Base-by-base conservation (phyloP, 1,140 invertebrate genomes). In the Hirudo medicinalis region DNA sequence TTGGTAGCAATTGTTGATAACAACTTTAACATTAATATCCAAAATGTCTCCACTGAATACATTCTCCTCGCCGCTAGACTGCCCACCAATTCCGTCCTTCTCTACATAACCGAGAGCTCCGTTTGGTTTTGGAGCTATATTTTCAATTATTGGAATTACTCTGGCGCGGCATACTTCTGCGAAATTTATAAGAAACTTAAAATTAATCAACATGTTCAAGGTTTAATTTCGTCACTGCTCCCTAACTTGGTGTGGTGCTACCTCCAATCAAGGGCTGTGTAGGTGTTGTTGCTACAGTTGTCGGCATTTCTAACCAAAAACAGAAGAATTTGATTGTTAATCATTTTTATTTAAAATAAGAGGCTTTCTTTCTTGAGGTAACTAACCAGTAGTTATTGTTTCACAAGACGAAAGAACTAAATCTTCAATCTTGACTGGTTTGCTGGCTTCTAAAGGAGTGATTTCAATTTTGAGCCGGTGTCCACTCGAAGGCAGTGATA, bases 41-140 rank as follows among this genome's bases (percentile, higher is more conserved):
- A 63, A 25, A 32, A 22, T 63, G 29, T 63, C 57, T 25, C 57
- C 57, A 32, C 22, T 63, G 57, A 63, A 63, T 63, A 63, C 57
- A 32, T 63, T 25, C 29, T 63, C 57, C 4, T 22, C 22, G 29
- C 29, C 13, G 29, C 57, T 63, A 9, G 57, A 25, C 8, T 22
- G 22, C 9, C 57, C 57, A 63, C 17, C 22, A 25, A 25, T 15
- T 25, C 57, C 57, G 17, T 63, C 57, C 20, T 63, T 63, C 29
- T 63, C 57, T 15, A 63, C 19, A 15, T 63, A 63, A 25, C 57
- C 57, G 5, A 63, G 22, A 4, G 57, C 57, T 19, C 57, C 57
- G 19, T 63, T 63, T 32, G 57, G 29, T n/a, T 25, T 63, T 13
- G 29, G 15, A 32, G 57, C 13, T 15, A 22, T 63, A 32, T 25